These are phyloP conservation scores for Catonia carolina DNA, from an alignment of 2,888 invertebrate species.

Conservation along the genomic window DNA sequence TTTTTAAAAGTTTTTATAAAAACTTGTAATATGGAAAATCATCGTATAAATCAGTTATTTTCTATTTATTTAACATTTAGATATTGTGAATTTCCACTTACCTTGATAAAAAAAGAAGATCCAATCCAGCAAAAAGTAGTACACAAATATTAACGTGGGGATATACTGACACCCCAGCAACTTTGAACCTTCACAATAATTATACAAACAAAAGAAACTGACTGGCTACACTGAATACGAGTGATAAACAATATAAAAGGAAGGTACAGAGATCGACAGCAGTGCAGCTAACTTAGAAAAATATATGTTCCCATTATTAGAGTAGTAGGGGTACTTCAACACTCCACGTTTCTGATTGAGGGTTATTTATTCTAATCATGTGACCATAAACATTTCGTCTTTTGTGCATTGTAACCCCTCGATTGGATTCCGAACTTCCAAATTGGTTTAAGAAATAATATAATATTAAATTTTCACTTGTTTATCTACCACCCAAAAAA, in stretches of 20 bases:
- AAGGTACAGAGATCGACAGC: not conserved
- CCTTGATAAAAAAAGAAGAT: not conserved
- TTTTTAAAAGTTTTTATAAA: too few species aligned
- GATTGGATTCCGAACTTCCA: too few species aligned
- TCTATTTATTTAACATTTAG: too few species aligned
- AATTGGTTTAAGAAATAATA: too few species aligned
- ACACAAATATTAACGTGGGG: conserved; percentile 1
- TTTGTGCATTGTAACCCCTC: too few species aligned
- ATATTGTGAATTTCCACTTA: too few species aligned
- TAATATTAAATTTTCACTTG: too few species aligned
- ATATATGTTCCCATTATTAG: not conserved
- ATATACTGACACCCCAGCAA: not conserved
- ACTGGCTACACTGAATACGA: not conserved
- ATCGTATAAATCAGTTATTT: too few species aligned
- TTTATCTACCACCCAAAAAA: too few species aligned
- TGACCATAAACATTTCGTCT: too few species aligned
- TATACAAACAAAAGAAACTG: not conserved
- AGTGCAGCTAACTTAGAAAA: not conserved
- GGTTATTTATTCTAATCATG: too few species aligned
- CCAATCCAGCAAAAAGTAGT: not conserved
- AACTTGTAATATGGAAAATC: too few species aligned
- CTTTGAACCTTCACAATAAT: not conserved
- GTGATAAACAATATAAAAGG: not conserved
- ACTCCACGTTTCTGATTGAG: not conserved
- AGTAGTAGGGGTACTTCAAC: not conserved